phyloP scores from a whole-genome alignment of 2,113 vertebrate genomes.

The Thalassarche chlororhynchos region DNA sequence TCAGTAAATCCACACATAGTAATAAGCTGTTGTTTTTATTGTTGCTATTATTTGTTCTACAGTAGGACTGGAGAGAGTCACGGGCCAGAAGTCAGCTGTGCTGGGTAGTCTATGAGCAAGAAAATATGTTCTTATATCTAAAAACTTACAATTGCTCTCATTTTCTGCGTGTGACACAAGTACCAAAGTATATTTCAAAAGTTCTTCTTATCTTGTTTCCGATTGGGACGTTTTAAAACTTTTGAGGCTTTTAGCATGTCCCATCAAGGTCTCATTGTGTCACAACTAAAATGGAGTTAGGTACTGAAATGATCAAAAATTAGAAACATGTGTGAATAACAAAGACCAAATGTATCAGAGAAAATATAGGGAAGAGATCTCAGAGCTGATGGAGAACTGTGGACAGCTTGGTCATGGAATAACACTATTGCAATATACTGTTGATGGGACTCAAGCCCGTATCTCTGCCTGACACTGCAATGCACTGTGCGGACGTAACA shows the following conservation, averaged over 20 bases:
- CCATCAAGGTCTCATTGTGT: neutral
- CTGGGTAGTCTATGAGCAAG: neutral
- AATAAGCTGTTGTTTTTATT: neutral
- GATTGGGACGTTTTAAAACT: neutral
- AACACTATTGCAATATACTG: neutral
- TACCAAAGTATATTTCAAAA: neutral
- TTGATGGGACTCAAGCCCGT: neutral
- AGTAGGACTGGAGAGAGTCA: neutral
- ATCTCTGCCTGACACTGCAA: rapidly evolving
- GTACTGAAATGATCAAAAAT: neutral
- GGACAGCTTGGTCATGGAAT: neutral
- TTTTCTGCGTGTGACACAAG: neutral
- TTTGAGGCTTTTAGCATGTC: neutral
- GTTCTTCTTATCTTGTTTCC: neutral
- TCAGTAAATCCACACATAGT: neutral
- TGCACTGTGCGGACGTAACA: neutral
- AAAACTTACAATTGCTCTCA: neutral
- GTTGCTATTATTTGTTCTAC: neutral
- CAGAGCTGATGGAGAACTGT: neutral
- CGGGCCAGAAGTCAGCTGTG: neutral
- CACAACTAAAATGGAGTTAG: neutral
- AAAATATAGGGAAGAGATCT: neutral
- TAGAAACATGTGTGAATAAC: neutral
- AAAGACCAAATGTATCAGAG: neutral
- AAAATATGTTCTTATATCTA: neutral